Base-by-base conservation (phyloP, 2,888 invertebrate species). In the Apodemia zela region DNA sequence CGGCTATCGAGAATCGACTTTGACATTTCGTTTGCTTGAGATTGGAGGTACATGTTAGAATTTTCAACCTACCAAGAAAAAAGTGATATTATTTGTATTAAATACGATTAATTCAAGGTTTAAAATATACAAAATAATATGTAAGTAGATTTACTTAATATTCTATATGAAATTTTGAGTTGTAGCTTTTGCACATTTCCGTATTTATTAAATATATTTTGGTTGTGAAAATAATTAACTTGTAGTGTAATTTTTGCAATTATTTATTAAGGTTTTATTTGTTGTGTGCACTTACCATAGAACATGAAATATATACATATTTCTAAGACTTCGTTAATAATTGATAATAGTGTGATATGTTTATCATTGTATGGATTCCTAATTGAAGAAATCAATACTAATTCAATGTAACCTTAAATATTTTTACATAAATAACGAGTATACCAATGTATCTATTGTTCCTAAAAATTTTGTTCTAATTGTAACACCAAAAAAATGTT, bases 311-410 rank as follows among this genome's bases (percentile, higher is more conserved):
- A 11, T 13, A 51, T 18, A 3, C 6, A 25, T 15, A 54, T 21
- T 54, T 54, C 7, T 54, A 54, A 15, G 21, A 13, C 11, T 54
- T 25, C 25, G 11, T 25, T 21, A 21, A 13, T 54, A 54, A 13
- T 15, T 54, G 21, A 13, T 54, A 25, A 25, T 54, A 54, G 15
- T 25, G 5, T 25, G 15, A 54, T 18, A 49, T 54, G 15, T 54
- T 54, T 54, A 25, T 15, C 54, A 54, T 42, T 66, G 68, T 71
- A 69, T 64, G 72, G 71, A 68, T 73, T 72, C 70, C 63, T 66
- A 72, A 68, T 71, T 68, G 65, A 60, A 64, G 64, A 59, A 72
- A 69, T 69, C 67, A 68, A 66, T 69, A 71, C 63, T 45, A 67
- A 11, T 21, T 51, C 47, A 57, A 60, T 51, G 60, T 62, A 47